These are phyloP conservation scores for Ditylenchus dipsaci DNA, from an alignment of 1,140 invertebrate species.

Conservation along the genomic window DNA sequence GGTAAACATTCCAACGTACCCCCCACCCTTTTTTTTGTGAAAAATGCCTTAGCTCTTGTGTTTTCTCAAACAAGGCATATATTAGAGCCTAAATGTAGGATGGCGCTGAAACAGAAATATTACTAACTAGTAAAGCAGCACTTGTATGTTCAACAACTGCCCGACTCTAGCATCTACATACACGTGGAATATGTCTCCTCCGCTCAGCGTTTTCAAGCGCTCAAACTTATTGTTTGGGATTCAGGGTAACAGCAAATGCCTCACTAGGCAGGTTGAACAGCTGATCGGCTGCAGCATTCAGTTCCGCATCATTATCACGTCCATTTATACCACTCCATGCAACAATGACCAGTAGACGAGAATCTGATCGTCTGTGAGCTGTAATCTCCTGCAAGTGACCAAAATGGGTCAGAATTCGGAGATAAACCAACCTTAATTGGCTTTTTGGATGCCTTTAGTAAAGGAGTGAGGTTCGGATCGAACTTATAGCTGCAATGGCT, in stretches of 20 bases:
- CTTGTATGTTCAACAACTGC: conserved; percentile 28
- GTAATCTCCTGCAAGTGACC: conserved; percentile 19
- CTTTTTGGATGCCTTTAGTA: background rate
- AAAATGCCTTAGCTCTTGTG: no score
- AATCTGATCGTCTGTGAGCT: background rate
- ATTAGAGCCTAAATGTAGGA: background rate
- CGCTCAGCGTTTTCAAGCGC: conserved; percentile 13
- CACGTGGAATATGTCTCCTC: background rate
- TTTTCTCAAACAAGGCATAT: no score
- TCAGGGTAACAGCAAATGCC: conserved; percentile 17
- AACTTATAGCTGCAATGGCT: background rate
- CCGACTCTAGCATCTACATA: conserved; percentile 16
- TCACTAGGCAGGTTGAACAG: conserved; percentile 2
- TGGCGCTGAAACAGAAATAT: no score
- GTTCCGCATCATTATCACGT: conserved; percentile 7
- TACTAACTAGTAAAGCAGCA: background rate
- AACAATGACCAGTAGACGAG: conserved; percentile 13
- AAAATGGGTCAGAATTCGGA: background rate
- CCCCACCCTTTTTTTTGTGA: no score
- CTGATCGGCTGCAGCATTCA: background rate
- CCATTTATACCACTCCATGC: conserved; percentile 26
- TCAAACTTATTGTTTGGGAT: conserved; percentile 6
- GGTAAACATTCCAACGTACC: no score
- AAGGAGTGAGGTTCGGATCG: background rate
- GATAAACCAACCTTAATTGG: conserved; percentile 1